Conservation (phyloP, 2,113 vertebrate species). For the Pogonocichla stellata region DNA sequence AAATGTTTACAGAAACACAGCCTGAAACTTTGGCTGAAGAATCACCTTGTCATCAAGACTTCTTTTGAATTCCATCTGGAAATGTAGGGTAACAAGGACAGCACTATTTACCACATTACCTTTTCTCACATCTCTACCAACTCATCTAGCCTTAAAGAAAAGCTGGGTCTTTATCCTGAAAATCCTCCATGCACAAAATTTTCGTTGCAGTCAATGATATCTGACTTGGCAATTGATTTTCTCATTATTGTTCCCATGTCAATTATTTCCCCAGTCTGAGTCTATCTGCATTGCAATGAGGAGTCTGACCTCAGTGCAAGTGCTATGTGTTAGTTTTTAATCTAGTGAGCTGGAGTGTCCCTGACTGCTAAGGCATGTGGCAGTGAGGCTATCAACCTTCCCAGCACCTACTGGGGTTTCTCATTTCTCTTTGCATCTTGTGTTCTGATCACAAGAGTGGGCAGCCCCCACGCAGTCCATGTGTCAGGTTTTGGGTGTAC, state of each 20-base stretch:
- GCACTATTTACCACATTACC: neutral
- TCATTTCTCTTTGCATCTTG: neutral
- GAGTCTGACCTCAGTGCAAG: neutral
- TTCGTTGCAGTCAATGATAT: slow-evolving; percentile 48
- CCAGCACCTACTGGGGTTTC: neutral
- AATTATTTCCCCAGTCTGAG: slow-evolving; percentile 7
- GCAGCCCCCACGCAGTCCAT: accelerated
- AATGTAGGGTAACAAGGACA: neutral
- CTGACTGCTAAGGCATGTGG: neutral
- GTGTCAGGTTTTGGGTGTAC: neutral
- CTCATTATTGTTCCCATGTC: slow-evolving; percentile 59
- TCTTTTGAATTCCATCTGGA: neutral
- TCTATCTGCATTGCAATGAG: slow-evolving; percentile 9
- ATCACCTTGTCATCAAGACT: neutral
- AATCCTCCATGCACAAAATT: slow-evolving; percentile 32
- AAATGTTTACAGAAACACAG: neutral
- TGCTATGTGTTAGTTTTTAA: neutral
- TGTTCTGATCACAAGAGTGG: neutral
- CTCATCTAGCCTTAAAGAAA: slow-evolving; percentile 21
- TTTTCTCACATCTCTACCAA: neutral
- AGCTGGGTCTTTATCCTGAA: slow-evolving; percentile 38
- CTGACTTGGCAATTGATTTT: slow-evolving; percentile 63
- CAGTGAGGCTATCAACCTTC: neutral
- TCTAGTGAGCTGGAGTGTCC: neutral
- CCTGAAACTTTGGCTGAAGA: neutral